Evolutionary conservation across 1,140 invertebrate genomes (phyloP), one percentile per base, ranked within the genome.

Genomic region (Lamellibrachia luymesi): DNA sequence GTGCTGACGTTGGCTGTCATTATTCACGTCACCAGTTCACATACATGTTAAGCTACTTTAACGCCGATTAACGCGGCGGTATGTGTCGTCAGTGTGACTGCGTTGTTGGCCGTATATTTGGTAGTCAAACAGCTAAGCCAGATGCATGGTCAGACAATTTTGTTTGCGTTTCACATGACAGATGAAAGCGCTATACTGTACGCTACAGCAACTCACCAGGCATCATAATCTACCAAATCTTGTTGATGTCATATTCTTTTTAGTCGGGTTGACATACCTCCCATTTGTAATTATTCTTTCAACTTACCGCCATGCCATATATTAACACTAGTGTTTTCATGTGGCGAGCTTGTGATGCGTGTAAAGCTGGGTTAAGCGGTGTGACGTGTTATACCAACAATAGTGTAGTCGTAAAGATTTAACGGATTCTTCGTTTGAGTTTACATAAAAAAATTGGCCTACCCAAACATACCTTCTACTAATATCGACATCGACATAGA

Each of bases 221-320:
- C 25, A 80, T 80, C 4, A 80, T 80, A 80, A 22, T 80, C 64
- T 80, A 80, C 13, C 25, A 80, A 80, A 80, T 80, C 64, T 80
- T 80, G 64, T 80, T 80, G 64, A 80, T 80, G 64, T 80, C 64
- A 80, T 80, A 80, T 80, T 80, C 64, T 80, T 22, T 80, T 80
- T 22, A 80, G 25, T 22, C 64, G 5, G 1, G 64, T 80, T 80
- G 64, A 80, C 64, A 22, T 80, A 80, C 13, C 64, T 22, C 13
- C 13, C 64, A 22, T 80, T 80, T 80, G 64, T 80, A 80, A 80
- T 80, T 8, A 22, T 22, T 0, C 64, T 80, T 80, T 80, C 64
- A 80, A 80, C 64, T 80, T 80, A 22, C 64, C 64, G 13, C 64
- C 4, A 22, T 80, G 25, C 64, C 8, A 80, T 80, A 80, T 80